Evolutionary conservation across 2,113 vertebrate genomes (phyloP), one percentile per base, ranked within the genome.

Genomic region (Sprattus sprattus): DNA sequence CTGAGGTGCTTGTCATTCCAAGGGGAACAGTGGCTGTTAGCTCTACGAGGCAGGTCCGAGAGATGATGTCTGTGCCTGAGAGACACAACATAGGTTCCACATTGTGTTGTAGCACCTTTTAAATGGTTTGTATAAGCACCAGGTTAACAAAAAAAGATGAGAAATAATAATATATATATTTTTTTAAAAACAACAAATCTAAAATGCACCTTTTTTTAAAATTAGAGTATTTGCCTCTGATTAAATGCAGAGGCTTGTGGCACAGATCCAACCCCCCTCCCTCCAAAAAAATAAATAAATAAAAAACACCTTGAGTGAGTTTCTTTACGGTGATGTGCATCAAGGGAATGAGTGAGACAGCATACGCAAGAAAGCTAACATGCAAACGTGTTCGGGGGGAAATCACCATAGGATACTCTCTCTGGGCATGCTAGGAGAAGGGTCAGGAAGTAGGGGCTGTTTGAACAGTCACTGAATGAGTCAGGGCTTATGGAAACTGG

Each of bases 71-170:
- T 84, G 86, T 91, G 92, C 92, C 93, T 86, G 91, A 75, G 25
- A 92, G 91, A 89, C 89, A 90, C 86, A 89, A 88, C 82, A 88
- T 84, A 87, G 91, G 91, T 92, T 87, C 93, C 92, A 93, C 90
- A 88, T 86, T 85, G 81, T 86, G 86, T 92, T 89, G 91, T 95
- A 96, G 95, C 95, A 96, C 95, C 95, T 90, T 91, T 92, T 88
- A 85, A 85, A 93, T 92, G 91, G 88, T 91, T 91, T 89, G 54
- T 87, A 90, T 93, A 92, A 96, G 95, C 95, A 96, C 95, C 95
- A 94, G 92, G 89, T 95, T 91, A 84, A 88, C 84, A 88, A 91
- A 91, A 87, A 60, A 92, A 91, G 25, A 78, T 82, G 88, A 88
- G 28, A 32, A 16, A 78, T 67, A n/a, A 9, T n/a, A 25, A 28